Evolutionary conservation across 2,797 vertebrate genomes (phyloP).

Genomic region (Gila robusta): DNA sequence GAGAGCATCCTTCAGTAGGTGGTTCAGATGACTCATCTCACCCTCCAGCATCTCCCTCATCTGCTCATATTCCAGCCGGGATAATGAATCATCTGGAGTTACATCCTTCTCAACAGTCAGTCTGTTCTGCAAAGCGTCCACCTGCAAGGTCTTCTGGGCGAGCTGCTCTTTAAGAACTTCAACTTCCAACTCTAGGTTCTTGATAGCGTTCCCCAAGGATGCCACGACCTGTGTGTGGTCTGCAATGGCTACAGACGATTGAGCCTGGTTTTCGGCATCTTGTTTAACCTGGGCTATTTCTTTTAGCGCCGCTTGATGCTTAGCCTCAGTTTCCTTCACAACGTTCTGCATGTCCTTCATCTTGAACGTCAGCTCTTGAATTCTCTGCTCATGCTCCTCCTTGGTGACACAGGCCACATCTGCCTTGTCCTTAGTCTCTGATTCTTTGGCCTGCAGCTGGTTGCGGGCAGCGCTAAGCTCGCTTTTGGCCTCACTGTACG

Average conservation of each 20-base stretch:
- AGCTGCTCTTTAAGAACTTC: conserved; percentile 81
- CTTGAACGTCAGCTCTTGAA: conserved; percentile 75
- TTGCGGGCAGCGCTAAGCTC: conserved; percentile 79
- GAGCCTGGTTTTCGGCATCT: conserved; percentile 84
- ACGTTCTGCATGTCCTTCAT: conserved; percentile 84
- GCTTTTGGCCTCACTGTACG: conserved; percentile 89
- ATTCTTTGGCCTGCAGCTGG: conserved; percentile 75
- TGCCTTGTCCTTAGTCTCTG: conserved; percentile 69
- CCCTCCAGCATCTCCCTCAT: conserved; percentile 81
- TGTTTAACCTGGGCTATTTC: conserved; percentile 83
- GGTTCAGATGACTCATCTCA: conserved; percentile 84
- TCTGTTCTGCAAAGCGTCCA: conserved; percentile 85
- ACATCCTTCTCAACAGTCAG: conserved; percentile 80
- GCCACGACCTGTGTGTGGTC: conserved; percentile 90
- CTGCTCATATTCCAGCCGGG: conserved; percentile 80
- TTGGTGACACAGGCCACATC: conserved; percentile 70
- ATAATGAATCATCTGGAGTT: conserved; percentile 80
- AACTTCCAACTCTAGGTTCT: conserved; percentile 85
- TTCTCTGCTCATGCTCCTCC: conserved; percentile 80
- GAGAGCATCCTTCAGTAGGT: conserved; percentile 87
- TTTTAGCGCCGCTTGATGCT: conserved; percentile 76
- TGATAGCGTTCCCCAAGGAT: conserved; percentile 84
- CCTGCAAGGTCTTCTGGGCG: conserved; percentile 79
- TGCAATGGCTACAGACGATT: conserved; percentile 82
- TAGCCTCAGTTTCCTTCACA: conserved; percentile 80